These are phyloP conservation scores for Ailuropoda melanoleuca DNA, from an alignment of 2,113 vertebrate species.

Conservation along the genomic window DNA sequence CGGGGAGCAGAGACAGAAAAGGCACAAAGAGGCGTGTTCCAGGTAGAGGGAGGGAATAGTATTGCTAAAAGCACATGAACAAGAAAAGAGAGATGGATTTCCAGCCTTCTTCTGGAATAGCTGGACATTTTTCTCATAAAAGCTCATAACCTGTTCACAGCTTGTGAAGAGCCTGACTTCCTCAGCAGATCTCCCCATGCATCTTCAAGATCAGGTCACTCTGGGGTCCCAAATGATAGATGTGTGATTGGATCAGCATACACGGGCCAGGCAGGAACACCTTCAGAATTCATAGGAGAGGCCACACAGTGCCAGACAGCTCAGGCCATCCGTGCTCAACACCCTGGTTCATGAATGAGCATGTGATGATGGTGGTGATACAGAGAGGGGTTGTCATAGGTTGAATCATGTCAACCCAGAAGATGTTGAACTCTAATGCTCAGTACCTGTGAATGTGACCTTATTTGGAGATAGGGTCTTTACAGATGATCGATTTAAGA, in stretches of 20 bases:
- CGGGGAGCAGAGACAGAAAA: not conserved
- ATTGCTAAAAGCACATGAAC: not conserved
- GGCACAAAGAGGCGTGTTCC: rapidly evolving
- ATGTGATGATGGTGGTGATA: not conserved
- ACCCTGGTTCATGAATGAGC: not conserved
- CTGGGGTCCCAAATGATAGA: not conserved
- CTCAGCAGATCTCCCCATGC: not conserved
- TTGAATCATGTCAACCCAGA: no score
- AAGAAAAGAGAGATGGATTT: not conserved
- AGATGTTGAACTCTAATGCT: not conserved
- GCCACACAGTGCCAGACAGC: no score
- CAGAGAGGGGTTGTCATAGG: not conserved
- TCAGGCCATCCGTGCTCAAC: not conserved
- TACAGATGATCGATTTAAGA: not conserved
- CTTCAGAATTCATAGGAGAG: not conserved
- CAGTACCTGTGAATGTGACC: not conserved
- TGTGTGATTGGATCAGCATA: not conserved
- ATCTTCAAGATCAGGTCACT: not conserved
- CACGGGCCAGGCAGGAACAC: not conserved
- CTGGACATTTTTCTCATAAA: not conserved
- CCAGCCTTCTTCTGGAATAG: not conserved
- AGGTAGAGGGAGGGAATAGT: not conserved
- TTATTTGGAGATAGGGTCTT: not conserved
- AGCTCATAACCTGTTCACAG: not conserved
- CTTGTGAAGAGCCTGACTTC: not conserved